A percentile compares a stretch with the other conserved stretches of the same genome.
Conservation (phyloP, 2,888 invertebrate species). For the Apantesis nais region DNA sequence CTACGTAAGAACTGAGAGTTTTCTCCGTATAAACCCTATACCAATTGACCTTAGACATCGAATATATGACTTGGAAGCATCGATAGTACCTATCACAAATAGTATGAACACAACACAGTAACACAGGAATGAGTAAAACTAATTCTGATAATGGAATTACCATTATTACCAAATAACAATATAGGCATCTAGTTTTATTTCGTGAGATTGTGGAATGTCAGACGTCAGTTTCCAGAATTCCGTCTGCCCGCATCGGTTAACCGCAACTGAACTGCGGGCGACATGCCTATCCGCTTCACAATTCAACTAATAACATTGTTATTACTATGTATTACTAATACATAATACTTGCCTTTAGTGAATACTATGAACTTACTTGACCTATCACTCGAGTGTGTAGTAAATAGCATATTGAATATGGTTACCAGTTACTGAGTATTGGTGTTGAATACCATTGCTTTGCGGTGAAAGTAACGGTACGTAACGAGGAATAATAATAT, state of each 20-base stretch:
- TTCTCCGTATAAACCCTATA: no score
- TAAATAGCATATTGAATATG: neutral
- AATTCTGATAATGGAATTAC: neutral
- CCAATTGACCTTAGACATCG: neutral
- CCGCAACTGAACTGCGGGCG: conserved; percentile 67
- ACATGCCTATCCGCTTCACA: conserved; percentile 59
- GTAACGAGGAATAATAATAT: neutral
- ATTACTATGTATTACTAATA: conserved; percentile 35
- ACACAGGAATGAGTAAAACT: neutral
- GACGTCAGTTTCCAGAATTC: conserved; percentile 57
- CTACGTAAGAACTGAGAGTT: no score
- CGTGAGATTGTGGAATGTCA: conserved; percentile 46
- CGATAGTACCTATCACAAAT: no score
- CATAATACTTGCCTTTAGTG: neutral
- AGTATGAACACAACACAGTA: neutral
- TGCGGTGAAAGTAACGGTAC: neutral
- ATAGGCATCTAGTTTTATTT: conserved; percentile 27
- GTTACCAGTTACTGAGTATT: neutral
- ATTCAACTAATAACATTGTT: conserved; percentile 62
- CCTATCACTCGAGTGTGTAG: neutral
- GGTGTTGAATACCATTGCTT: neutral
- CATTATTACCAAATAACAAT: neutral
- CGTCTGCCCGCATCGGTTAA: conserved; percentile 74
- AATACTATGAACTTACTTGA: neutral
- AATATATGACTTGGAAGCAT: no score